Evolutionary conservation across 2,888 invertebrate species (phyloP).

Genomic region (Phortica okadai): DNA sequence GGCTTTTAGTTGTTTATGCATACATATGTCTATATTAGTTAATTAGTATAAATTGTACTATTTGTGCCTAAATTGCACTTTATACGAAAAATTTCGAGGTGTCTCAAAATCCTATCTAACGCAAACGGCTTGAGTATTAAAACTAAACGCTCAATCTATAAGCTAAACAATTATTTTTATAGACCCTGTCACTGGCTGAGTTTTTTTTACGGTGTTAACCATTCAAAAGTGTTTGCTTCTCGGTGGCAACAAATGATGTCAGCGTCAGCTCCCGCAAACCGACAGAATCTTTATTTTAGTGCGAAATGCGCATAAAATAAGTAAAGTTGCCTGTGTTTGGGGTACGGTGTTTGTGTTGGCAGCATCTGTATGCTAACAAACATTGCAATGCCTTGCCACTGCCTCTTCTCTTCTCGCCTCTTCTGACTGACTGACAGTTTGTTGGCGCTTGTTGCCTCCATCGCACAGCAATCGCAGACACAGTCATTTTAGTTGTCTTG

Average conservation of each 20-base stretch:
- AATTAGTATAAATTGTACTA: too few relatives aligned
- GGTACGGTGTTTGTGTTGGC: constrained; percentile 7
- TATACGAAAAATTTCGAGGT: too few relatives aligned
- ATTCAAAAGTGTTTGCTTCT: constrained; percentile 74
- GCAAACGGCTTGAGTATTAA: too few relatives aligned
- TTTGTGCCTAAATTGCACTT: too few relatives aligned
- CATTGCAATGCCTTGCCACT: not conserved
- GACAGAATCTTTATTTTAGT: constrained; percentile 41
- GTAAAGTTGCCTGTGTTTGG: not conserved
- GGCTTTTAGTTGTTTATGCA: too few relatives aligned
- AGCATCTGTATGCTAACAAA: constrained; percentile 41
- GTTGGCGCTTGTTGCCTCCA: constrained; percentile 4
- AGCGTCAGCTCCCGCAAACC: constrained; percentile 31
- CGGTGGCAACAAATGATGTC: constrained; percentile 45
- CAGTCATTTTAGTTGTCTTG: not conserved
- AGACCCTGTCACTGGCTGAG: constrained; percentile 64
- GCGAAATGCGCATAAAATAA: constrained; percentile 41
- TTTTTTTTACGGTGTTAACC: too few relatives aligned
- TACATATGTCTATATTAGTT: too few relatives aligned
- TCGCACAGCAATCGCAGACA: not conserved
- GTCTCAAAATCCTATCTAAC: too few relatives aligned
- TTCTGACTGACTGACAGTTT: constrained; percentile 14
- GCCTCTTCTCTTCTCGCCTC: too few relatives aligned
- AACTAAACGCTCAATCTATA: too few relatives aligned
- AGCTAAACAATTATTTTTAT: constrained; percentile 49